A percentile compares a stretch with the other conserved stretches of the same genome.
phyloP scores from a whole-genome alignment of 2,797 vertebrate species.

The Buceros bicornis region DNA sequence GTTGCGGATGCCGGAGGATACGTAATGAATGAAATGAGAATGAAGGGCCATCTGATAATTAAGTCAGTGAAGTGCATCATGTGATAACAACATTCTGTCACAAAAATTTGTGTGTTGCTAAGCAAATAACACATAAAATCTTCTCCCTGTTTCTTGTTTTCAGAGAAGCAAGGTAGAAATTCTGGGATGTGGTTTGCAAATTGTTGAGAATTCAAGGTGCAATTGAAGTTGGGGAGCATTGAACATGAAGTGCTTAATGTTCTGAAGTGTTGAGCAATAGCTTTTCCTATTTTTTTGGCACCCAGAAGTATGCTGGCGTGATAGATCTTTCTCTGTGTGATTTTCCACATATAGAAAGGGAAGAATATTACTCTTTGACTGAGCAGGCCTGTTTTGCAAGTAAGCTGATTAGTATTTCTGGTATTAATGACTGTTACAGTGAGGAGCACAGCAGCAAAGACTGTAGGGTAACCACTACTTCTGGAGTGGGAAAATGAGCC shows the following conservation, averaged over 20 bases:
- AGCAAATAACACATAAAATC: not conserved
- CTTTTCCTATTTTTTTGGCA: not conserved
- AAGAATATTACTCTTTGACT: not conserved
- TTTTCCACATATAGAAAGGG: not conserved
- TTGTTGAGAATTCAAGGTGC: not conserved
- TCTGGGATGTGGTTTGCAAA: not conserved
- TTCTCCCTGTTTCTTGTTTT: not conserved
- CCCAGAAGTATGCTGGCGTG: not conserved
- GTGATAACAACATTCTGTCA: not conserved
- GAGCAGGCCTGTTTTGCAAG: not conserved
- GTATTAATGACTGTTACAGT: not conserved
- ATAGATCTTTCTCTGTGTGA: not conserved
- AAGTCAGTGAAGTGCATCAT: not conserved
- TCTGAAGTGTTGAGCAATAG: not conserved
- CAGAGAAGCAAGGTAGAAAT: not conserved
- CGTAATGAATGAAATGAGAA: not conserved
- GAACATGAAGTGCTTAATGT: not conserved
- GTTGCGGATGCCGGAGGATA: not conserved
- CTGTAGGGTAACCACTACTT: not conserved
- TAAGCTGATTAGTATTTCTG: not conserved
- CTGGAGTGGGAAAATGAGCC: not conserved
- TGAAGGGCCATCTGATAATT: not conserved
- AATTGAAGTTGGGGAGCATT: not conserved
- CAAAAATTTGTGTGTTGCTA: not conserved
- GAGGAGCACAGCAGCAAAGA: not conserved